These are phyloP conservation scores for Luffia ferchaultella DNA, from an alignment of 2,888 invertebrate species.

Conservation along the genomic window DNA sequence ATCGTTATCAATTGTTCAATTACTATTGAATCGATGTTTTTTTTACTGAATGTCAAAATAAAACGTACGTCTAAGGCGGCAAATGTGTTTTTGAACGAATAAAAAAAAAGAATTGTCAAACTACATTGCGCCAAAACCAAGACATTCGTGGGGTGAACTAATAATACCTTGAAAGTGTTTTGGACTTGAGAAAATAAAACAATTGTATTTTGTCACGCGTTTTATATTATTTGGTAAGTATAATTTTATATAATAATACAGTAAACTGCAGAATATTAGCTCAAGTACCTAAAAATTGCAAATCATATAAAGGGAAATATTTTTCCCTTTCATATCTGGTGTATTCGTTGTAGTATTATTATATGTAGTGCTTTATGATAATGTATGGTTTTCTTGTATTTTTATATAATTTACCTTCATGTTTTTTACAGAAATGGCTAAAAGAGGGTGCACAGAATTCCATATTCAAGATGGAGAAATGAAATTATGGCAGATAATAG, in stretches of 20 bases:
- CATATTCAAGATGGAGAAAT: slow-evolving; percentile 13
- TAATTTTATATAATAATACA: slow-evolving; percentile 13
- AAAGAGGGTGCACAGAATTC: slow-evolving; percentile 12
- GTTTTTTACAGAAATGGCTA: slow-evolving; percentile 9
- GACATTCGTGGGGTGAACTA: slow-evolving; percentile 14
- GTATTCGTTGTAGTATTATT: slow-evolving; percentile 8
- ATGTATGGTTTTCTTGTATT: slow-evolving; percentile 10
- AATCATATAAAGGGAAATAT: slow-evolving; percentile 9
- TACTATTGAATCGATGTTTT: slow-evolving; percentile 10
- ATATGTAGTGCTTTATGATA: slow-evolving; percentile 9
- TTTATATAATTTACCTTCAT: slow-evolving; percentile 6
- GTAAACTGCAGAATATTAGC: slow-evolving; percentile 13
- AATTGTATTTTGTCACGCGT: slow-evolving; percentile 7
- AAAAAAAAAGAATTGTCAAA: slow-evolving; percentile 9
- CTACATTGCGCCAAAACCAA: slow-evolving; percentile 14
- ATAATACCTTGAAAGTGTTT: slow-evolving; percentile 11
- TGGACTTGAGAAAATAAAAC: slow-evolving; percentile 11
- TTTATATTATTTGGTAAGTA: slow-evolving; percentile 12
- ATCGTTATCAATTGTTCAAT: slow-evolving; percentile 10
- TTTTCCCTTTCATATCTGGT: slow-evolving; percentile 8
- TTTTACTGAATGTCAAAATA: slow-evolving; percentile 10
- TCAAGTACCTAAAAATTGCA: slow-evolving; percentile 12
- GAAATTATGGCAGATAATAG: slow-evolving; percentile 13
- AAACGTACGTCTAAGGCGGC: slow-evolving; percentile 9
- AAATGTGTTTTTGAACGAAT: slow-evolving; percentile 8